phyloP scores from a whole-genome alignment of 2,888 invertebrate genomes.

The Cerastis rubricosa region DNA sequence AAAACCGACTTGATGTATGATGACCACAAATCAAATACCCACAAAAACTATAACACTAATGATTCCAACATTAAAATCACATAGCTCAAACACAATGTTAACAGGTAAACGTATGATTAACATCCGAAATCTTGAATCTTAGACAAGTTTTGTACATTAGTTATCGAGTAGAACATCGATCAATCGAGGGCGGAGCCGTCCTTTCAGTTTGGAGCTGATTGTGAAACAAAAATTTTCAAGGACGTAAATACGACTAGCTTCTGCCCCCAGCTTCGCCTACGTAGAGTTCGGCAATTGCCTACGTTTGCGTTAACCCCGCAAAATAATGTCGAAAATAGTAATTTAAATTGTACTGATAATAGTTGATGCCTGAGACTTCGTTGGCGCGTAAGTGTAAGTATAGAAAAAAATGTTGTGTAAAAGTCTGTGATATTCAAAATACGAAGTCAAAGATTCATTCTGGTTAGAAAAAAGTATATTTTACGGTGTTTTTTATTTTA shows the following conservation, averaged over 20 bases:
- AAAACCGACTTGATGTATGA: background rate
- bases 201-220: conserved; percentile 40
- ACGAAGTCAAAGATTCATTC: no score
- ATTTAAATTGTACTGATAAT: no score
- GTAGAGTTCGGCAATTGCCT: no score
- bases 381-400: no score
- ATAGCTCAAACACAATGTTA: conserved; percentile 18
- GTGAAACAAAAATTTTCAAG: conserved; percentile 26
- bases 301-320: no score
- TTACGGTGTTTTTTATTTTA: no score
- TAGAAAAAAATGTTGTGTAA: no score
- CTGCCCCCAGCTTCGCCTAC: no score
- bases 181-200: conserved; percentile 50
- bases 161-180: conserved; percentile 46
- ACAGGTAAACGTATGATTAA: conserved; percentile 12
- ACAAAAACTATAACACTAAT: conserved; percentile 2
- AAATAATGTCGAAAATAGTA: no score
- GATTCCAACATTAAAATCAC: conserved; percentile 29
- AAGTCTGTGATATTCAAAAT: no score
- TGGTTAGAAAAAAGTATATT: no score
- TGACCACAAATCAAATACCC: conserved; percentile 14
- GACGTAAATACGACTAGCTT: background rate
- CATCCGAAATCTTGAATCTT: conserved; percentile 37
- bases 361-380: no score
- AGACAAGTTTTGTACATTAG: conserved; percentile 36